Evolutionary conservation across 2,113 vertebrate species (phyloP).

Genomic region (Erythrocercus mccallii): DNA sequence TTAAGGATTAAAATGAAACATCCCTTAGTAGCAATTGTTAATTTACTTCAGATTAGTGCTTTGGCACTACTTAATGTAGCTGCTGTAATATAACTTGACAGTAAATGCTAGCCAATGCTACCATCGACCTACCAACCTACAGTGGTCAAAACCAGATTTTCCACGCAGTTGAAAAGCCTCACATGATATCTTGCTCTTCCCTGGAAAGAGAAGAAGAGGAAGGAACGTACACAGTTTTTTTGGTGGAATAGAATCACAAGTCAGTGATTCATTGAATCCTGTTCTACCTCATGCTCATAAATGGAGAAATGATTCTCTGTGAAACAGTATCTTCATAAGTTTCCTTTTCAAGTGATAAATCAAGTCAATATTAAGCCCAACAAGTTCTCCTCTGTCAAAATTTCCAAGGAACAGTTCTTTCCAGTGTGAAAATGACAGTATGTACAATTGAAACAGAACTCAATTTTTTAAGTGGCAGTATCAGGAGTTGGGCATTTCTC

Average conservation of each 20-base stretch:
- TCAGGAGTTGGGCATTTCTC: neutral
- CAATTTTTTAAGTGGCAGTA: neutral
- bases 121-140: neutral
- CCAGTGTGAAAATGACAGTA: neutral
- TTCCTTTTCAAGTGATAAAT: neutral
- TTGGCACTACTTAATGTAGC: constrained; percentile 36
- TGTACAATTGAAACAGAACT: neutral
- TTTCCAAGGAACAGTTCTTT: neutral
- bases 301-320: neutral
- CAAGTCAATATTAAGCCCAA: neutral
- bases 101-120: neutral
- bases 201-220: neutral
- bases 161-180: neutral
- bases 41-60: constrained; percentile 43
- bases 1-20: constrained; percentile 59
- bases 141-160: neutral
- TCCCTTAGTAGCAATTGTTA: constrained; percentile 31
- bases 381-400: neutral
- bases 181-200: neutral
- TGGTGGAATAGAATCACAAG: neutral
- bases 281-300: neutral
- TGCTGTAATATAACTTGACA: constrained; percentile 18
- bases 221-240: neutral
- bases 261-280: constrained; percentile 17
- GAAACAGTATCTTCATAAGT: neutral